Conservation (phyloP, 2,113 vertebrate genomes). For the Leptocoma aspasia region DNA sequence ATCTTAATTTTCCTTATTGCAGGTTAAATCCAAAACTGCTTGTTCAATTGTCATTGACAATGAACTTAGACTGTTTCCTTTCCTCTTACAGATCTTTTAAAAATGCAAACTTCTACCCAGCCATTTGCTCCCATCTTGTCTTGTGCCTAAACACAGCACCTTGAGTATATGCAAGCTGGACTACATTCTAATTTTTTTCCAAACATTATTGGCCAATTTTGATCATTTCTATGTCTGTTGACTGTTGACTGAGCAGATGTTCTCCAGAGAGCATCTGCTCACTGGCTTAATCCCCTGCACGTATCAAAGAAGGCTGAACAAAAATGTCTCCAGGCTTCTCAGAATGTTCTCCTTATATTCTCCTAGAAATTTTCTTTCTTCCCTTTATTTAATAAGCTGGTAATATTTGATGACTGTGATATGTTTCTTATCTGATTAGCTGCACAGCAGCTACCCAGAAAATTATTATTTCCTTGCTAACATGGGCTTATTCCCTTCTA, state of each 20-base stretch:
- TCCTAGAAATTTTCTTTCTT: background rate
- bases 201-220: background rate
- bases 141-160: background rate
- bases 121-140: background rate
- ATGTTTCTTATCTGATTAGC: background rate
- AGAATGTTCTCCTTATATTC: background rate
- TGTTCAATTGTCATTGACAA: background rate
- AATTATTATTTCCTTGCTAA: background rate
- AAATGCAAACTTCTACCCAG: background rate
- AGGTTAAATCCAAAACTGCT: background rate
- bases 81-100: background rate
- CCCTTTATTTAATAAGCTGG: background rate
- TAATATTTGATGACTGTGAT: background rate
- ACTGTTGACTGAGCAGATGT: background rate
- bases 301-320: background rate
- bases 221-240: background rate
- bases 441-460: background rate
- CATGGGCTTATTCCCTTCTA: background rate
- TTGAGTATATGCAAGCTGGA: background rate
- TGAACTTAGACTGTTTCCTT: background rate
- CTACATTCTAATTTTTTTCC: background rate
- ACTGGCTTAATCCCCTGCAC: background rate
- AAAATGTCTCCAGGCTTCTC: background rate
- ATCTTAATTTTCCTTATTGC: background rate
- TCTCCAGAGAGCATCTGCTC: background rate